Percentiles rank a stretch among this genome's conserved stretches.
phyloP scores from a whole-genome alignment of 2,113 vertebrate genomes.

The Pungitius pungitius region DNA sequence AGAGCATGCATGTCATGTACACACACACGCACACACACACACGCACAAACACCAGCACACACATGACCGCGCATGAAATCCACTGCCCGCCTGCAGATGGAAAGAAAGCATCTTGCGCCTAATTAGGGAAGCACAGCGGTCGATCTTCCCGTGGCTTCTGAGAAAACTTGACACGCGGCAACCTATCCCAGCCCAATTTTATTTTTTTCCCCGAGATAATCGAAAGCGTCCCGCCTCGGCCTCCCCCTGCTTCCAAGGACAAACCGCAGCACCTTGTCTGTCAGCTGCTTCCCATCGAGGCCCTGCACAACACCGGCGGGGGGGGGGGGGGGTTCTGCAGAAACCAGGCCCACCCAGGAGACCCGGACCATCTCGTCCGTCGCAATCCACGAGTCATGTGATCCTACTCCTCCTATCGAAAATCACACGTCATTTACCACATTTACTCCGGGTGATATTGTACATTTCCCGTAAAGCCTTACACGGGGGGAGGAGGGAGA shows the following conservation, averaged over 20 bases:
- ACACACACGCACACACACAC: constrained; percentile 19
- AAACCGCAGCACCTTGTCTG: constrained; percentile 42
- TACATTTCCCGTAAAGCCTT: neutral
- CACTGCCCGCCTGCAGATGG: constrained; percentile 27
- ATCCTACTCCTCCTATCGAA: neutral
- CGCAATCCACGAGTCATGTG: constrained; percentile 1
- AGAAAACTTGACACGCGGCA: constrained; percentile 38
- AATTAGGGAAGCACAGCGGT: constrained; percentile 64
- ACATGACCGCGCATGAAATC: constrained; percentile 15
- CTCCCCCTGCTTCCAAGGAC: constrained; percentile 64
- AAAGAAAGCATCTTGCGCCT: constrained; percentile 44
- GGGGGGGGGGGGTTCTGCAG: constrained; percentile 36
- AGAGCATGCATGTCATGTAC: constrained; percentile 43
- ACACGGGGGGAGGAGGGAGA: neutral
- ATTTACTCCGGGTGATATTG: constrained; percentile 26
- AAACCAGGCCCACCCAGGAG: constrained; percentile 35
- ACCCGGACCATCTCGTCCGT: constrained; percentile 19
- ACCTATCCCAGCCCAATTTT: constrained; percentile 6
- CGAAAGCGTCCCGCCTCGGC: constrained; percentile 18
- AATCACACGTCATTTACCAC: neutral
- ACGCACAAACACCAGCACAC: constrained; percentile 28
- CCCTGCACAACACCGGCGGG: constrained; percentile 34
- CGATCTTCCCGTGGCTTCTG: constrained; percentile 34
- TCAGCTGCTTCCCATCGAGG: constrained; percentile 48
- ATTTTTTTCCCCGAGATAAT: constrained; percentile 34